Base-by-base conservation (phyloP, 2,888 invertebrate genomes). In the Epinotia demarniana region DNA sequence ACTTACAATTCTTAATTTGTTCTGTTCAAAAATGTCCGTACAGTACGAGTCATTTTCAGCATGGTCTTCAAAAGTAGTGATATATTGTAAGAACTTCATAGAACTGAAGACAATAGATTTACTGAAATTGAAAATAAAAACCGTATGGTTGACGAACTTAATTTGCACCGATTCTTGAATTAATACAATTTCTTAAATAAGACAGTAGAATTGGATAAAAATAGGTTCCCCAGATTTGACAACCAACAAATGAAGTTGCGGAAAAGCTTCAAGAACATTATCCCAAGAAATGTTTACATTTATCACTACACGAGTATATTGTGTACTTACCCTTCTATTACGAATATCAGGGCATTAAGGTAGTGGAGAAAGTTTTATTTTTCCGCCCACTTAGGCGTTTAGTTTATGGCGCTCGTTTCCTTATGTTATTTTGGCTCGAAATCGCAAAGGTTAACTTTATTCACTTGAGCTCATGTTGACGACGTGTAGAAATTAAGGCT, bases 341-440 rank as follows among this genome's bases (percentile, higher is more conserved):
- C 46, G 33, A 46, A 66, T 72, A 66, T 72, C 43, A 72, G 64
- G 27, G 72, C 72, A 72, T 58, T 72, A 72, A 64, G 72, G 66
- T 66, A 49, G 64, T 64, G 72, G 27, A 18, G 46, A 68, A 68
- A 68, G 66, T 58, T 72, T 72, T 72, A 66, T 64, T 72, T 68
- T 57, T 72, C 66, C 72, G 58, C 68, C 57, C 68, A 68, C 68
- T 68, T 68, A 68, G 68, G 43, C 57, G 19, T 58, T 66, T 57
- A 18, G 66, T 58, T 72, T 72, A 72, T 72, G 64, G 72, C 64
- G 13, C 43, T 49, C 66, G 66, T 33, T 72, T 72, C 72, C 72
- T 72, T 72, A 60, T 66, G 72, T 49, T 66, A 19, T 46, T 19
- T 66, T 33, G 58, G 64, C 72, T 66, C 58, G 66, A 72, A 66